phyloP scores from a whole-genome alignment of 2,888 invertebrate genomes.

The Fissipunctia ypsillon region DNA sequence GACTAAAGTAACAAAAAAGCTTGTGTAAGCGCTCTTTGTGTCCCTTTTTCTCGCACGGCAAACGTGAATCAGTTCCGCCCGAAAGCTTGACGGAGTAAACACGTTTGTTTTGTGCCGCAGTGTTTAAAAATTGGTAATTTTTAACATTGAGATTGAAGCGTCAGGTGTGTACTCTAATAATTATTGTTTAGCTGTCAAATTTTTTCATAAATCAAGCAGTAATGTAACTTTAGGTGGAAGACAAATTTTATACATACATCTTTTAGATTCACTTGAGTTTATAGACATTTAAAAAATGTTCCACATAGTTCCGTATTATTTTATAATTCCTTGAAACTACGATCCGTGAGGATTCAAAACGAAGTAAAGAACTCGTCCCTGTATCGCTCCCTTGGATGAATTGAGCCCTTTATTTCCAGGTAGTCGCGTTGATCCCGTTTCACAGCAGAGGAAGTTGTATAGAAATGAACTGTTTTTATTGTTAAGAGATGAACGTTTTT shows the following conservation, averaged over 20 bases:
- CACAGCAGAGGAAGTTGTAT: conserved; percentile 8
- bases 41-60: neutral
- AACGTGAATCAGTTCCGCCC: neutral
- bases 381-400: neutral
- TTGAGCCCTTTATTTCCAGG: neutral
- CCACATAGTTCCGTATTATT: neutral
- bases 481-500: conserved; percentile 3
- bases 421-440: neutral
- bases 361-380: neutral
- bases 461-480: neutral
- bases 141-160: too few relatives aligned
- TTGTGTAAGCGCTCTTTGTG: neutral
- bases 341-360: neutral
- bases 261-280: neutral
- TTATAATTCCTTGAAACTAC: neutral
- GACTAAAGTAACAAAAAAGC: neutral
- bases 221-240: neutral
- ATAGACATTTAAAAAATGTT: neutral
- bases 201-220: too few relatives aligned
- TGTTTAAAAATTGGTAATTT: too few relatives aligned
- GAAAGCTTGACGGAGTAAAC: too few relatives aligned
- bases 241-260: neutral
- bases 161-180: too few relatives aligned
- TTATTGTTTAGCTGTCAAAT: too few relatives aligned
- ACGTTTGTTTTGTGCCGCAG: too few relatives aligned